phyloP scores from a whole-genome alignment of 2,113 vertebrate genomes.

The Vanacampus margaritifer region DNA sequence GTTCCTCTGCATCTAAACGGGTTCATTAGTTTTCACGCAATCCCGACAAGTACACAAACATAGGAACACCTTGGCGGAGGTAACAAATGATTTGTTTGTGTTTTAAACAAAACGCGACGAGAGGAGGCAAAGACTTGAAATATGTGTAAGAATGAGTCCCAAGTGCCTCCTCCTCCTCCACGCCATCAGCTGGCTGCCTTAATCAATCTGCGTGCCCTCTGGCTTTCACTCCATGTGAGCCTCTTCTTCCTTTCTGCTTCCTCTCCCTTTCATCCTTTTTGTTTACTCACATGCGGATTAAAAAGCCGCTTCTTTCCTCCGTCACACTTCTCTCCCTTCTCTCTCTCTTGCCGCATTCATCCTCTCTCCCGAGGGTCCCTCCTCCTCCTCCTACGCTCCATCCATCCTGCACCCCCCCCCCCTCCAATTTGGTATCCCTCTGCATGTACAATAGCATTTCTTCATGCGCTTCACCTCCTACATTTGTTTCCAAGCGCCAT shows the following conservation, averaged over 20 bases:
- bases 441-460: slow-evolving; percentile 40
- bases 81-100: not conserved
- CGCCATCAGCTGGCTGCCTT: not conserved
- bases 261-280: slow-evolving; percentile 31
- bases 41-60: not conserved
- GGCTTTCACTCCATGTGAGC: slow-evolving; percentile 20
- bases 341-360: slow-evolving; percentile 31
- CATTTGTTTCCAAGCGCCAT: not conserved
- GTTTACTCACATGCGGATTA: slow-evolving; percentile 44
- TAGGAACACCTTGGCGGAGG: not conserved
- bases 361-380: slow-evolving; percentile 35
- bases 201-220: slow-evolving; percentile 25
- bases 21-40: not conserved
- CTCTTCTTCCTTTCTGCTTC: not conserved
- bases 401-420: slow-evolving; percentile 17
- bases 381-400: slow-evolving; percentile 11
- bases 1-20: not conserved
- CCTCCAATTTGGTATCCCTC: slow-evolving; percentile 29
- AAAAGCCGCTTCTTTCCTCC: slow-evolving; percentile 38
- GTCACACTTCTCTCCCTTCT: slow-evolving; percentile 40
- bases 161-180: not conserved
- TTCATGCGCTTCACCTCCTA: slow-evolving; percentile 34
- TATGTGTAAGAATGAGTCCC: not conserved
- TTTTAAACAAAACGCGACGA: not conserved
- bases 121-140: not conserved